Evolutionary conservation across 2,797 vertebrate species (phyloP).

Genomic region (Garrulus glandarius): DNA sequence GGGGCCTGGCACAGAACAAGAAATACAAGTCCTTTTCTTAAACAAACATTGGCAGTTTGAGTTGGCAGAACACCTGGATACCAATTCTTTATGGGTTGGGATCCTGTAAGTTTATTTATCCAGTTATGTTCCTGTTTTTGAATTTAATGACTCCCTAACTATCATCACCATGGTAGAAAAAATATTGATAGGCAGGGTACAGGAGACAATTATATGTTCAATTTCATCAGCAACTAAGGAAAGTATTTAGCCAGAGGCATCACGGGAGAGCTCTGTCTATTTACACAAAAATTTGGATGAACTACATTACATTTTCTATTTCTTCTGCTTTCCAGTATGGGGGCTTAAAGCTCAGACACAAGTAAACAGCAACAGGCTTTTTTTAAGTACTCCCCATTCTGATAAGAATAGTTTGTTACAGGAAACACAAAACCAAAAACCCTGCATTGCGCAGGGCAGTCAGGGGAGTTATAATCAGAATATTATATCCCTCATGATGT

Average conservation of each 20-base stretch:
- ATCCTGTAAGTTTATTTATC: slow-evolving; percentile 66
- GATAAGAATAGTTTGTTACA: neutral
- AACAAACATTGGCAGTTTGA: slow-evolving; percentile 69
- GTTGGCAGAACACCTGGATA: slow-evolving; percentile 64
- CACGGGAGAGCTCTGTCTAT: neutral
- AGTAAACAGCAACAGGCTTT: neutral
- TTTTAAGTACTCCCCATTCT: neutral
- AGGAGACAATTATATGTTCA: slow-evolving; percentile 32
- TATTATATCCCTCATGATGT: neutral
- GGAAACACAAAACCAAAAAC: neutral
- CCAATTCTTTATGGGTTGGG: slow-evolving; percentile 23
- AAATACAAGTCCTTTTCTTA: slow-evolving; percentile 62
- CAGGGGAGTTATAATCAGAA: neutral
- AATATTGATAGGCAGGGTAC: slow-evolving; percentile 55
- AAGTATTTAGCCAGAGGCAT: slow-evolving; percentile 7
- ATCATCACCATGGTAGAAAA: slow-evolving; percentile 53
- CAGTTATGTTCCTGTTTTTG: slow-evolving; percentile 48
- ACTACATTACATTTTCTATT: neutral
- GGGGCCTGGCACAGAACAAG: slow-evolving; percentile 42
- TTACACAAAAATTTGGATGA: neutral
- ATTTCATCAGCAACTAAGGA: slow-evolving; percentile 5
- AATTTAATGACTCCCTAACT: slow-evolving; percentile 52
- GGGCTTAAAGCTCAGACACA: neutral
- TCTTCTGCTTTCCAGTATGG: neutral
- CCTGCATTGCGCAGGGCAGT: neutral